Conservation (phyloP, 2,888 invertebrate species). For the Willowsia nigromaculata region DNA sequence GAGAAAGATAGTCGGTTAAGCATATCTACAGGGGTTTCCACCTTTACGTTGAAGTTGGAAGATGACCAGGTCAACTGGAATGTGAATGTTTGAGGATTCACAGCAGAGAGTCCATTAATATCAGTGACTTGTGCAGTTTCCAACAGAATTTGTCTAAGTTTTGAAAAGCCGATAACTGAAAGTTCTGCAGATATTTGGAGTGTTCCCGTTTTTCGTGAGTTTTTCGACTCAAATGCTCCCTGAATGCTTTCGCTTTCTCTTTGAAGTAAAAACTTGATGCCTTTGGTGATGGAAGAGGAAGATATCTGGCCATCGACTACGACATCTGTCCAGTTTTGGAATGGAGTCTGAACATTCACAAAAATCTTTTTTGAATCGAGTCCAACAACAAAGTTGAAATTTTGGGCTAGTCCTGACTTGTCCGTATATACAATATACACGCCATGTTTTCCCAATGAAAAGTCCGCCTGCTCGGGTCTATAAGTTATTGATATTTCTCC, state of each 20-base stretch:
- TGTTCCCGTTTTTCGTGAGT: constrained; percentile 54
- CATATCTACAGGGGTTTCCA: constrained; percentile 76
- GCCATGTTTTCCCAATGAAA: constrained; percentile 71
- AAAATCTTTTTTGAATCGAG: constrained; percentile 71
- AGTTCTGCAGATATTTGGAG: constrained; percentile 55
- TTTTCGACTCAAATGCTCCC: constrained; percentile 64
- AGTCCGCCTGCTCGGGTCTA: constrained; percentile 66
- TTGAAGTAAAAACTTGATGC: constrained; percentile 56
- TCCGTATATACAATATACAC: constrained; percentile 62
- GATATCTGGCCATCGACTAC: constrained; percentile 61
- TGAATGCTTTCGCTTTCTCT: constrained; percentile 59
- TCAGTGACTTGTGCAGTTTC: constrained; percentile 43
- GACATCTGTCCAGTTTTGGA: constrained; percentile 70
- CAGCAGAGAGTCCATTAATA: constrained; percentile 49
- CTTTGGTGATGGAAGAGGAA: constrained; percentile 52
- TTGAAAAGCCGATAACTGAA: constrained; percentile 61
- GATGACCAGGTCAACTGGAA: constrained; percentile 65
- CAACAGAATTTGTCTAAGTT: constrained; percentile 42
- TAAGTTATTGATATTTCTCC: constrained; percentile 64
- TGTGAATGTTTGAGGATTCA: constrained; percentile 52
- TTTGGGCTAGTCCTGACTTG: constrained; percentile 21
- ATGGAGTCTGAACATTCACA: constrained; percentile 72
- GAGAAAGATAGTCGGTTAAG: constrained; percentile 71
- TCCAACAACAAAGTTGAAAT: constrained; percentile 63
- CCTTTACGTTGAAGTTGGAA: constrained; percentile 59